Evolutionary conservation across 2,113 vertebrate genomes (phyloP), one percentile per base, ranked within the genome.

Genomic region (Callipepla californica): DNA sequence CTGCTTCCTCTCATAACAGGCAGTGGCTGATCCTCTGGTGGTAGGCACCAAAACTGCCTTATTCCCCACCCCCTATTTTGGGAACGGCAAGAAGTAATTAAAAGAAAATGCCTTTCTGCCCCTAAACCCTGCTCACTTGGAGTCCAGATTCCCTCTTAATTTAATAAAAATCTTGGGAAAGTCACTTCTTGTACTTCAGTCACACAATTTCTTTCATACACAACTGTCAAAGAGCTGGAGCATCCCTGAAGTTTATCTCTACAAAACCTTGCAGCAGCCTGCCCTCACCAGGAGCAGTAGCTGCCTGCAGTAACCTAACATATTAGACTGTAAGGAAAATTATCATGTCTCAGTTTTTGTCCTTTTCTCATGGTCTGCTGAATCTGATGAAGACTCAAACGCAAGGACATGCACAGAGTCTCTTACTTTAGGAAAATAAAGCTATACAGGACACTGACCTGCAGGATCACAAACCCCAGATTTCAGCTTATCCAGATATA

Each of bases 341-440:
- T 73, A 57, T 38, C 55, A 68, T 20, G 28, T 76, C 48, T 85
- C 63, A 80, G 22, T 58, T 84, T 77, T 65, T 77, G 53, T 80
- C 65, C 26, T 80, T 84, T 77, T 61, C 58, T 42, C 40, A 30
- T 53, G 9, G 74, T 94, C 87, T 83, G 32, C 32, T 85, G 72
- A 68, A 36, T 38, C 48, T 80, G 59, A 73, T 57, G 51, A 68
- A 40, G 40, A 44, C 48, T 81, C 28, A 42, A 67, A 75, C 22
- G 69, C 28, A 69, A 14, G n/a, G 3, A 44, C 3, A 7, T 2
- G 21, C 17, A 38, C 25, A 30, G 7, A 44, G 8, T 21, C 8
- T 80, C 21, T 81, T 57, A 38, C 8, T 70, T 32, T 7, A 50
- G 51, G 53, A 85, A 85, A 82, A 32, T 0, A 80, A 62, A 63